A percentile compares a stretch with the other conserved stretches of the same genome.
phyloP scores from a whole-genome alignment of 2,888 invertebrate species.

The Dyspetes luteomarginatus region DNA sequence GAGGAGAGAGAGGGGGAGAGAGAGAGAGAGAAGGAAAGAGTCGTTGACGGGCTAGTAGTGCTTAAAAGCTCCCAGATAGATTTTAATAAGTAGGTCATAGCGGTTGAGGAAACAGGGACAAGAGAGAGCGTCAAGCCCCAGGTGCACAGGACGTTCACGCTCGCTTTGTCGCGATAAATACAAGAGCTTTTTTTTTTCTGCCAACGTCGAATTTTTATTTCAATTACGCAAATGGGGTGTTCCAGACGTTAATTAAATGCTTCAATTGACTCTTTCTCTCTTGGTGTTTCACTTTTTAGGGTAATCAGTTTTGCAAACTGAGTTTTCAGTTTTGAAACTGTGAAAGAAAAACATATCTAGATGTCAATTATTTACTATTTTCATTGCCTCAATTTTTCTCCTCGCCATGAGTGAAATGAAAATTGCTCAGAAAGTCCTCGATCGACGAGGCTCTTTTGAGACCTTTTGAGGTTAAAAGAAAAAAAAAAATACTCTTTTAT shows the following conservation, averaged over 20 bases:
- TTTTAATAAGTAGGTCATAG: constrained; percentile 65
- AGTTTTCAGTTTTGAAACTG: background rate
- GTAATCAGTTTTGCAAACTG: too few relatives aligned
- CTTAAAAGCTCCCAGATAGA: constrained; percentile 57
- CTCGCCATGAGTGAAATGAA: background rate
- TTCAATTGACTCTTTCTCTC: constrained; percentile 30
- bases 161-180: constrained; percentile 45
- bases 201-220: constrained; percentile 38
- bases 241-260: constrained; percentile 44
- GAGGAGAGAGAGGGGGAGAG: constrained; percentile 20
- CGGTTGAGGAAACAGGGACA: constrained; percentile 48
- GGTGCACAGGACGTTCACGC: constrained; percentile 29
- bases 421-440: background rate
- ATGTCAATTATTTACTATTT: background rate
- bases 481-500: background rate
- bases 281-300: background rate
- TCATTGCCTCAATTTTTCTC: background rate
- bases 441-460: background rate
- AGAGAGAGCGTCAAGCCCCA: constrained; percentile 6
- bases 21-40: constrained; percentile 4
- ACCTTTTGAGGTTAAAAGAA: background rate
- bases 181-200: constrained; percentile 20
- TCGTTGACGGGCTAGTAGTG: constrained; percentile 37
- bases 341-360: background rate
- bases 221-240: constrained; percentile 53